A percentile compares a stretch with the other conserved stretches of the same genome.
Conservation (phyloP, 2,797 vertebrate species). For the Myotis pilosus region DNA sequence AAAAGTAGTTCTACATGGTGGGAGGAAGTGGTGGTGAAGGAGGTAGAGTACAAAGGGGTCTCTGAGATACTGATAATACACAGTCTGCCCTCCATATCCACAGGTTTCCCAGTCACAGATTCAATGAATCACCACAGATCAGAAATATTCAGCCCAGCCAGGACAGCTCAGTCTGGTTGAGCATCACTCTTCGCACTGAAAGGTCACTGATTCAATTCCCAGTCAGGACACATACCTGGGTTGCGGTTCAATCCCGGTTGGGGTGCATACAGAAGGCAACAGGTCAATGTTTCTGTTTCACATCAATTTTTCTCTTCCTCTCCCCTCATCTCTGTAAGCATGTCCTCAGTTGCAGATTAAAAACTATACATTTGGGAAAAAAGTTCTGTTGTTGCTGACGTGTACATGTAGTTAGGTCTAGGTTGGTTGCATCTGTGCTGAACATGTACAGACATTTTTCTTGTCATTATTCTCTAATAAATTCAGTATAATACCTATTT, state of each 20-base stretch:
- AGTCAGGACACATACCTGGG: too few relatives aligned
- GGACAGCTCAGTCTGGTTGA: too few relatives aligned
- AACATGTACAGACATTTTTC: background rate
- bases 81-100: background rate
- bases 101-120: background rate
- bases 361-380: background rate
- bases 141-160: background rate
- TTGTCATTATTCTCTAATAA: background rate
- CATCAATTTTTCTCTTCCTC: too few relatives aligned
- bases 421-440: background rate
- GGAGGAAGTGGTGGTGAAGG: background rate
- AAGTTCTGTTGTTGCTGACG: background rate
- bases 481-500: background rate
- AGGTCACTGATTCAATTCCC: too few relatives aligned
- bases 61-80: background rate
- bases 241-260: too few relatives aligned
- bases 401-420: background rate
- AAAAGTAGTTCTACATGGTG: background rate
- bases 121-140: background rate
- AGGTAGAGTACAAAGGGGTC: accelerated
- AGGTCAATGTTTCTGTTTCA: too few relatives aligned
- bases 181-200: too few relatives aligned
- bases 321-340: too few relatives aligned
- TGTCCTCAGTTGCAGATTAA: too few relatives aligned
- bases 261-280: too few relatives aligned